Conservation (phyloP, 1,140 invertebrate genomes). For the Lordiphosa mommai region DNA sequence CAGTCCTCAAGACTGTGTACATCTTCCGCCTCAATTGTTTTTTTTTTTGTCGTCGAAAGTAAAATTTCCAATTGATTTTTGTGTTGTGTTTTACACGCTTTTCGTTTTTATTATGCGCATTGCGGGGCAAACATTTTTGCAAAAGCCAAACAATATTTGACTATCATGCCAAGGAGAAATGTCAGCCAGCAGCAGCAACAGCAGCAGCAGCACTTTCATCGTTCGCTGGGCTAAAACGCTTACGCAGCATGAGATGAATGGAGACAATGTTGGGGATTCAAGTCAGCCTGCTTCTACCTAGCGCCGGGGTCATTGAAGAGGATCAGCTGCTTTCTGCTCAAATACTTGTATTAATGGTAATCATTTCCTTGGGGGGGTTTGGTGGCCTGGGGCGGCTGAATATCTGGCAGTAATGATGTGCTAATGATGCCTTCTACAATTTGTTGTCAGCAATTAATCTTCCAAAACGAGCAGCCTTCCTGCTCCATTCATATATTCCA, state of each 20-base stretch:
- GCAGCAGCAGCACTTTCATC: slow-evolving; percentile 52
- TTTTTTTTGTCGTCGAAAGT: slow-evolving; percentile 66
- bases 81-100: slow-evolving; percentile 68
- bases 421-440: slow-evolving; percentile 52
- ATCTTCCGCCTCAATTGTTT: slow-evolving; percentile 23
- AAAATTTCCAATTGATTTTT: slow-evolving; percentile 76
- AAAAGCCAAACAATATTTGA: slow-evolving; percentile 53
- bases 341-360: too few relatives aligned
- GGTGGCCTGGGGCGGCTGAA: neutral
- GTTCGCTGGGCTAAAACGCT: slow-evolving; percentile 38
- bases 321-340: neutral
- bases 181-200: slow-evolving; percentile 24
- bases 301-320: slow-evolving; percentile 4
- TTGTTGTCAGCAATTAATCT: slow-evolving; percentile 57
- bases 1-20: slow-evolving; percentile 10
- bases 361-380: neutral
- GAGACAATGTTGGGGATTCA: slow-evolving; percentile 1
- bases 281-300: neutral
- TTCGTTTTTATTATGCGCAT: slow-evolving; percentile 71
- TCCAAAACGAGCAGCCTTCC: slow-evolving; percentile 31
- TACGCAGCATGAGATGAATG: slow-evolving; percentile 66
- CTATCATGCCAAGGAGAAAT: slow-evolving; percentile 65
- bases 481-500: slow-evolving; percentile 24
- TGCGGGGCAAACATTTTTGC: slow-evolving; percentile 48
- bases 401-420: slow-evolving; percentile 67